A percentile compares a stretch with the other conserved stretches of the same genome.
Conservation (phyloP, 2,113 vertebrate genomes). For the Ciconia maguari region DNA sequence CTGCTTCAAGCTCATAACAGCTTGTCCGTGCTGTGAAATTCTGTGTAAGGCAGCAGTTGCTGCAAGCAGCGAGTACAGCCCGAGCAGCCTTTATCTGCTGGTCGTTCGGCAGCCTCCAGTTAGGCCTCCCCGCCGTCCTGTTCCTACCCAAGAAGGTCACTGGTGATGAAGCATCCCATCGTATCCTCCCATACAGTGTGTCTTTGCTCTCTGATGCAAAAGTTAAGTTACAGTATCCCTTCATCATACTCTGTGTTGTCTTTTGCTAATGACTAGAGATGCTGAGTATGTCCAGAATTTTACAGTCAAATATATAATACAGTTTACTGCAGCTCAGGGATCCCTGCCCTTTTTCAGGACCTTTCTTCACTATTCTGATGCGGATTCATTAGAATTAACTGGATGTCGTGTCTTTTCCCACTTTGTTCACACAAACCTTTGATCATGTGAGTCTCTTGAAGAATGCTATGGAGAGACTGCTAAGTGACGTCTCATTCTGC, state of each 20-base stretch:
- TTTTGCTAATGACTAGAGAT: neutral
- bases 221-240: neutral
- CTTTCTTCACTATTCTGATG: neutral
- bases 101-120: fast-evolving
- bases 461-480: neutral
- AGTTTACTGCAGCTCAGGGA: neutral
- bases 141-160: fast-evolving
- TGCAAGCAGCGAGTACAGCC: neutral
- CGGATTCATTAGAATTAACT: neutral
- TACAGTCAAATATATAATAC: too few relatives aligned
- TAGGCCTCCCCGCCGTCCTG: neutral
- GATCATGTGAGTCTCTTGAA: neutral
- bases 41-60: fast-evolving
- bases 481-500: neutral
- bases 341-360: neutral
- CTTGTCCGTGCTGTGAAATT: fast-evolving
- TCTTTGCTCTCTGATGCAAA: neutral
- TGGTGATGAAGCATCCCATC: fast-evolving
- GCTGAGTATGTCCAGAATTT: neutral
- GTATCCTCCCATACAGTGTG: fast-evolving
- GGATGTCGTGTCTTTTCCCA: neutral
- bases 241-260: fast-evolving
- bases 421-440: neutral
- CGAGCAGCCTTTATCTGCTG: fast-evolving
- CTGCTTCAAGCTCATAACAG: neutral